phyloP scores from a whole-genome alignment of 2,797 vertebrate genomes.

The Cirrhinus molitorella region DNA sequence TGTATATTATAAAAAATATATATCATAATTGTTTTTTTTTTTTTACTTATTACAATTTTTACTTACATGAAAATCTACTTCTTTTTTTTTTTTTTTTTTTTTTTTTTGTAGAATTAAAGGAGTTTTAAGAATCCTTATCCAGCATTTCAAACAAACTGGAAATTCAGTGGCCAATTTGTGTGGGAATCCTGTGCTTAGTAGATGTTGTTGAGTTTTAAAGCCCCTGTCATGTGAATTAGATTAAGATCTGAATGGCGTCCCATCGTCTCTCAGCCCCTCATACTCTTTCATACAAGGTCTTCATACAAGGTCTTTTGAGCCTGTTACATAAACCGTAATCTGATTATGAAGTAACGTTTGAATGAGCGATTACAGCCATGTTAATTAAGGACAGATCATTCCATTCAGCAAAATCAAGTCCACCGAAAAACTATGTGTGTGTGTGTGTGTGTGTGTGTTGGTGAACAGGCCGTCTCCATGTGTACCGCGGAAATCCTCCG shows the following conservation, averaged over 20 bases:
- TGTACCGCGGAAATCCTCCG: slow-evolving; percentile 84
- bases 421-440: background rate
- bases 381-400: background rate
- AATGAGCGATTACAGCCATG: slow-evolving; percentile 2
- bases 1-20: no score
- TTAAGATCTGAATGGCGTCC: slow-evolving; percentile 62
- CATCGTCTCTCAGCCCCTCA: background rate
- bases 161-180: background rate
- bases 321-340: slow-evolving; percentile 37
- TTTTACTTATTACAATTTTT: no score
- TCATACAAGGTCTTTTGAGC: background rate
- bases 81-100: no score
- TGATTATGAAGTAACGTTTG: slow-evolving; percentile 22
- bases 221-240: slow-evolving; percentile 68
- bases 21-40: no score
- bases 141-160: background rate
- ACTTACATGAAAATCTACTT: no score
- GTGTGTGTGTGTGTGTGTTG: background rate
- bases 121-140: background rate
- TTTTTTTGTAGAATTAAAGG: no score
- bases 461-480: slow-evolving; percentile 85
- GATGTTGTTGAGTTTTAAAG: slow-evolving; percentile 9
- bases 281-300: background rate
- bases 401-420: background rate
- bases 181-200: background rate